A percentile compares a stretch with the other conserved stretches of the same genome.
phyloP scores from a whole-genome alignment of 2,797 vertebrate species.

The Lophotriccus pileatus region DNA sequence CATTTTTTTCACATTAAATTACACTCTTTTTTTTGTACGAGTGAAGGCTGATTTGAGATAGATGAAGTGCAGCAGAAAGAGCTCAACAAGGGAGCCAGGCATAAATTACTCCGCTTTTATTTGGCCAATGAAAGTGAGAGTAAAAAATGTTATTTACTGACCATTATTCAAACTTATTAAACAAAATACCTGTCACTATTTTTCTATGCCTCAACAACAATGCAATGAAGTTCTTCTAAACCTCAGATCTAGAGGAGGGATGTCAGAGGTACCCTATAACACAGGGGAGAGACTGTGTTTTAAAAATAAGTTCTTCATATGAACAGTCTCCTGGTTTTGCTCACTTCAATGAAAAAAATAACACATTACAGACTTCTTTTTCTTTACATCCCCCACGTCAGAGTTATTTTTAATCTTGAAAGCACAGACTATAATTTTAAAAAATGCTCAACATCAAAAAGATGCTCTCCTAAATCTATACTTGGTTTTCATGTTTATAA shows the following conservation, averaged over 20 bases:
- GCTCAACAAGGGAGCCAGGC: neutral
- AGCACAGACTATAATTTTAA: neutral
- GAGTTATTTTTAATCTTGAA: neutral
- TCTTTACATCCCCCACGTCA: neutral
- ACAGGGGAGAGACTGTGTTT: neutral
- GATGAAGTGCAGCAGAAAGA: neutral
- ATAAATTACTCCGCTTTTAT: neutral
- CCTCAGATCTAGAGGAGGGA: rapidly evolving
- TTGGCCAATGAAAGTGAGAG: neutral
- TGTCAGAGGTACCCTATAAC: neutral
- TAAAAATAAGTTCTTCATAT: neutral
- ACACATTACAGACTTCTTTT: neutral
- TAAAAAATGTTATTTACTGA: neutral
- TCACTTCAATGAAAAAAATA: neutral
- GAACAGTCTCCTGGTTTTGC: neutral
- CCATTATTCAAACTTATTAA: neutral
- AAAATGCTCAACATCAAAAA: neutral
- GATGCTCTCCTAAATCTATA: neutral
- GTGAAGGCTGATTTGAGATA: neutral
- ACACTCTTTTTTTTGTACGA: neutral
- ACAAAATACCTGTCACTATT: neutral
- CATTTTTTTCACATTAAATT: neutral
- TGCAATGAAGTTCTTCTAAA: neutral
- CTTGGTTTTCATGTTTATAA: neutral
- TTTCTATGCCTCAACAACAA: neutral